phyloP scores from a whole-genome alignment of 2,113 vertebrate species.

The Montifringilla adamsi region DNA sequence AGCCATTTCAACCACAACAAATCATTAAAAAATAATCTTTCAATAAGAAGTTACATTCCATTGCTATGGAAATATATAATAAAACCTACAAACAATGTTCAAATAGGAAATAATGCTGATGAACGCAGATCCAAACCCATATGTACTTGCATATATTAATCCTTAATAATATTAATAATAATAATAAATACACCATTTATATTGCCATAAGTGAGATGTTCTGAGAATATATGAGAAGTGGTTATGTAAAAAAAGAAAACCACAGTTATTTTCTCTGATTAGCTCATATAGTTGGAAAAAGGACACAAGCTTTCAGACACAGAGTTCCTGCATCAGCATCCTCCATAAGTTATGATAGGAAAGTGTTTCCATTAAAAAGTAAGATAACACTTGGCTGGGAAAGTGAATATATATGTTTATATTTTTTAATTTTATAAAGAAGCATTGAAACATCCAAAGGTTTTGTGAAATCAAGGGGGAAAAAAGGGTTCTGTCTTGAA shows the following conservation, averaged over 20 bases:
- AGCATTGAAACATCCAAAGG: neutral
- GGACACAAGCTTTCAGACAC: neutral
- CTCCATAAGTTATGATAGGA: neutral
- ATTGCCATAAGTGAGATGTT: neutral
- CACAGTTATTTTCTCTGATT: neutral
- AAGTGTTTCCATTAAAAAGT: neutral
- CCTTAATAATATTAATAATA: neutral
- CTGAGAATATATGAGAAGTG: neutral
- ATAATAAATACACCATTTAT: neutral
- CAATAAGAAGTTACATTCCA: neutral
- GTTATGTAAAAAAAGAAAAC: neutral
- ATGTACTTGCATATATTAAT: neutral
- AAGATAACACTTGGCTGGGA: neutral
- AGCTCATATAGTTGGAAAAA: neutral
- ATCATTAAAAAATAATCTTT: neutral
- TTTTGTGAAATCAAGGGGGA: neutral
- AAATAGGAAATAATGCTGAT: conserved; percentile 23
- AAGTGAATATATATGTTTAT: neutral
- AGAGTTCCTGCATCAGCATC: neutral
- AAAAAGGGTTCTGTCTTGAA: neutral
- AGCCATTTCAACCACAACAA: neutral
- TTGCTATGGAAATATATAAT: conserved; percentile 20
- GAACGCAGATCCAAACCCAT: neutral
- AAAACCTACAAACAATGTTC: neutral
- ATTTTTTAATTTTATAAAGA: neutral